These are phyloP conservation scores for Erpornis zantholeuca DNA, from an alignment of 2,113 vertebrate genomes.

Conservation along the genomic window DNA sequence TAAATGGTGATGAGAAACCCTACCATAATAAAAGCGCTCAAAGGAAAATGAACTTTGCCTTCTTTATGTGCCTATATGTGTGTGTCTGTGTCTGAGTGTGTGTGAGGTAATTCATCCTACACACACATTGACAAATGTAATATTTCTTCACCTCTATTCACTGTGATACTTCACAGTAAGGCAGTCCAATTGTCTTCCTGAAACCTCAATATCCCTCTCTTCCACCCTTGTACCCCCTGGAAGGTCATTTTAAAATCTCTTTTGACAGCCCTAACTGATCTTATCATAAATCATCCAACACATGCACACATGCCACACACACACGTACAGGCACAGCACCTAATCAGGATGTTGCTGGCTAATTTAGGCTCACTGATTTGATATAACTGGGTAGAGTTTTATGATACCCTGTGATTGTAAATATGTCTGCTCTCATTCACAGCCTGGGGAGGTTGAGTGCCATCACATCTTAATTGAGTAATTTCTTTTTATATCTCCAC, in stretches of 20 bases:
- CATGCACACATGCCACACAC: not conserved
- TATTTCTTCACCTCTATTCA: constrained; percentile 17
- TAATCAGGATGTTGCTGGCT: constrained; percentile 37
- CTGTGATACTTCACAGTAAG: not conserved
- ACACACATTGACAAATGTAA: not conserved
- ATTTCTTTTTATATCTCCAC: constrained; percentile 64
- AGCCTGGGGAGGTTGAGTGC: constrained; percentile 38
- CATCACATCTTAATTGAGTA: constrained; percentile 63
- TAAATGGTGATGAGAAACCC: not conserved
- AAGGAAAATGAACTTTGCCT: constrained; percentile 26
- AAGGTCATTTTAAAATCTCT: constrained; percentile 19
- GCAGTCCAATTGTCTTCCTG: not conserved
- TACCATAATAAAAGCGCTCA: not conserved
- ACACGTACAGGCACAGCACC: not conserved
- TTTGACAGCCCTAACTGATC: not conserved
- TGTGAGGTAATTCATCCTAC: not conserved
- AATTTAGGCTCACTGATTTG: constrained; percentile 49
- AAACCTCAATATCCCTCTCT: not conserved
- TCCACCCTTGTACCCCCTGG: not conserved
- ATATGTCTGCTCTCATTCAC: constrained; percentile 62
- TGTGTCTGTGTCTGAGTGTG: not conserved
- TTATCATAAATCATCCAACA: not conserved
- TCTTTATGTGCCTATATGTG: not conserved
- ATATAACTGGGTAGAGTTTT: constrained; percentile 61
- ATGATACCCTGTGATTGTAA: constrained; percentile 42